phyloP scores from a whole-genome alignment of 2,113 vertebrate genomes.

The Macrotis lagotis region DNA sequence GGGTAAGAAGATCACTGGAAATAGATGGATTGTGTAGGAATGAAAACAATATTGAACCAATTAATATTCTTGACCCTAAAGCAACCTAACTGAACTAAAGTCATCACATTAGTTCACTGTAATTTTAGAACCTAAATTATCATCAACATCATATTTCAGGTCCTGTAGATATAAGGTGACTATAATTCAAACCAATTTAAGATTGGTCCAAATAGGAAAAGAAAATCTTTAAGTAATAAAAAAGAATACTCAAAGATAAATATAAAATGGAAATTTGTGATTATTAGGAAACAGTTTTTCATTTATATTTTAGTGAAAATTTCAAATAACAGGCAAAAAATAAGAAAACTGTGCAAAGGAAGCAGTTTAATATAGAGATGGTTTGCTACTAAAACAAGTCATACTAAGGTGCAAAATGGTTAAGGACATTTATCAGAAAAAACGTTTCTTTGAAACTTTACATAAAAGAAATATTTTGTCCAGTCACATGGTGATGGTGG shows the following conservation, averaged over 20 bases:
- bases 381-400: conserved; percentile 46
- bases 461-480: conserved; percentile 49
- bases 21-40: conserved; percentile 63
- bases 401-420: not conserved
- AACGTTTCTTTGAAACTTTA: conserved; percentile 36
- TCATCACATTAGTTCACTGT: conserved; percentile 73
- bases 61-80: conserved; percentile 42
- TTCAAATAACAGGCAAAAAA: conserved; percentile 66
- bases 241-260: conserved; percentile 84
- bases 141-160: conserved; percentile 82
- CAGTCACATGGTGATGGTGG: conserved; percentile 11
- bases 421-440: conserved; percentile 10
- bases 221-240: conserved; percentile 81
- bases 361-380: conserved; percentile 22
- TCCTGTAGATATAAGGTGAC: conserved; percentile 81
- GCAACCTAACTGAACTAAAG: conserved; percentile 75
- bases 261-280: conserved; percentile 76
- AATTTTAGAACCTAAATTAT: conserved; percentile 80
- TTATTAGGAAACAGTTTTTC: conserved; percentile 79
- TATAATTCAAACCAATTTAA: conserved; percentile 82
- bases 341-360: conserved; percentile 26
- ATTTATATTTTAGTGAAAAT: conserved; percentile 76
- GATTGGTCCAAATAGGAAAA: conserved; percentile 82
- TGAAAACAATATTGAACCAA: conserved; percentile 68
- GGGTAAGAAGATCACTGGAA: conserved; percentile 59